These are phyloP conservation scores for Hymenochirus boettgeri DNA, from an alignment of 2,113 vertebrate species.

Conservation along the genomic window DNA sequence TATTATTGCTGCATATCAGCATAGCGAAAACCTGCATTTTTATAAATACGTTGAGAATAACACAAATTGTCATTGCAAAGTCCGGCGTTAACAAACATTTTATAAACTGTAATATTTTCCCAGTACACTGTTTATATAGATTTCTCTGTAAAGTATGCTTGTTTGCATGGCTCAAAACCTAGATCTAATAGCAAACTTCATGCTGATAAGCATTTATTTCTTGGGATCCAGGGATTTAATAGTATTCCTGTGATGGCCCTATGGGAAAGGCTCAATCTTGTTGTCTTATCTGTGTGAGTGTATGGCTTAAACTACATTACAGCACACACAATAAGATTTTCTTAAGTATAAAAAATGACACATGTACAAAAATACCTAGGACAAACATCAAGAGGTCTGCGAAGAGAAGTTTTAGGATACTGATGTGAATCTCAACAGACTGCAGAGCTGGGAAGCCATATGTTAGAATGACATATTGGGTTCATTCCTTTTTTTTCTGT, in stretches of 20 bases:
- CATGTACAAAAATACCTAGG: slow-evolving; percentile 2
- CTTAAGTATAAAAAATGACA: background rate
- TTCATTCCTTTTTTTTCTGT: slow-evolving; percentile 21
- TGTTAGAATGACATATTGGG: slow-evolving; percentile 35
- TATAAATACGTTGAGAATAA: too few species aligned
- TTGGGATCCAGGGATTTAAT: background rate
- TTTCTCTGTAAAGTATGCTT: too few species aligned
- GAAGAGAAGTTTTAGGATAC: slow-evolving; percentile 4
- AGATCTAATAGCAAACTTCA: background rate
- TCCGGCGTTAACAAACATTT: too few species aligned
- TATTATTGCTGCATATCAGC: too few species aligned
- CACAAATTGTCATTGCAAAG: too few species aligned
- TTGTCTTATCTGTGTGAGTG: background rate
- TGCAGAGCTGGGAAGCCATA: slow-evolving; percentile 13
- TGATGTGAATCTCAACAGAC: slow-evolving; percentile 21
- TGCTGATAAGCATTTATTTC: background rate
- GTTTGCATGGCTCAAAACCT: background rate
- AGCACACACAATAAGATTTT: background rate
- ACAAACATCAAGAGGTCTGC: background rate
- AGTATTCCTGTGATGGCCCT: background rate
- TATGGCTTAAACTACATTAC: background rate
- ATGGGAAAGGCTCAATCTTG: background rate
- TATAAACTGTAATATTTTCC: too few species aligned
- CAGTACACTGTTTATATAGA: too few species aligned
- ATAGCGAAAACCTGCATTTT: too few species aligned